phyloP scores from a whole-genome alignment of 2,797 vertebrate genomes.

The Myotis planiceps region DNA sequence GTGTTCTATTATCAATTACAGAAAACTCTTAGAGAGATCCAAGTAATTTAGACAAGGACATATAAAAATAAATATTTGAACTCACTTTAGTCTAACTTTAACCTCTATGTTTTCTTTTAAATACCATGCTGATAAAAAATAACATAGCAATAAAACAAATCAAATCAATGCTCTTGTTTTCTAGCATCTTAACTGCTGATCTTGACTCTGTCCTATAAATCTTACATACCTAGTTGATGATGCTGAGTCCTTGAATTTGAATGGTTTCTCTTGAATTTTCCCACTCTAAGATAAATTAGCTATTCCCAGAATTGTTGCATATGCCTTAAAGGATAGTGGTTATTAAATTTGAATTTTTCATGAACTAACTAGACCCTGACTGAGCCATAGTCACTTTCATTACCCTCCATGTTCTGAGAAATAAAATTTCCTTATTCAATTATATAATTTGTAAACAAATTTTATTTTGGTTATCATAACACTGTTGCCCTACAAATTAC shows the following conservation, averaged over 20 bases:
- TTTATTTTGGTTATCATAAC: background rate
- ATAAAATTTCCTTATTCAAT: background rate
- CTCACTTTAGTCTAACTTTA: background rate
- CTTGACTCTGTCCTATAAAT: background rate
- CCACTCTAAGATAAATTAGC: background rate
- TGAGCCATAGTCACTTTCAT: background rate
- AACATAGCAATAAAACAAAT: background rate
- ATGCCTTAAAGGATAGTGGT: background rate
- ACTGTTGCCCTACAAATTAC: background rate
- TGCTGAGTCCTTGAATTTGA: background rate
- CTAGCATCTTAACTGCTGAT: background rate
- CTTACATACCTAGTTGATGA: background rate
- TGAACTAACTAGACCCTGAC: background rate
- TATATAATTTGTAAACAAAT: background rate
- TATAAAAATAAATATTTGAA: background rate
- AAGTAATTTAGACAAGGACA: background rate
- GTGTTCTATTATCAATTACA: background rate
- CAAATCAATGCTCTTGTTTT: background rate
- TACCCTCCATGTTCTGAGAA: background rate
- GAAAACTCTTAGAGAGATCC: background rate
- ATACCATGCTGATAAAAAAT: background rate
- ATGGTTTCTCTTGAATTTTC: background rate
- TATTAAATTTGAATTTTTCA: background rate
- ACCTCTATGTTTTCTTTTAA: background rate
- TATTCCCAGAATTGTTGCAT: background rate